Conservation (phyloP, 1,140 invertebrate genomes). For the Procambarus virginalis region DNA sequence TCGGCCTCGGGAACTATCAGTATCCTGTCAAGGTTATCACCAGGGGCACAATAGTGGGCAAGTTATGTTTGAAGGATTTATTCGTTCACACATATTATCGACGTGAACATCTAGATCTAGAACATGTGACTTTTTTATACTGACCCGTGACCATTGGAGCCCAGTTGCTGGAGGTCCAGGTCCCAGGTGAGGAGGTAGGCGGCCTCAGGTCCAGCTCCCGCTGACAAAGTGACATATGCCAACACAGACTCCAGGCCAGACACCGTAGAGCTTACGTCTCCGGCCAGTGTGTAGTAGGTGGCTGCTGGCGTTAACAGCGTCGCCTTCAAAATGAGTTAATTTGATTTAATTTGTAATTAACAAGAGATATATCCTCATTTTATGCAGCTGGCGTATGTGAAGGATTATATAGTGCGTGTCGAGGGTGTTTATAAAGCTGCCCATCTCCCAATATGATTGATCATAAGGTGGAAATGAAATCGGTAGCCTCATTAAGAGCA, state of each 20-base stretch:
- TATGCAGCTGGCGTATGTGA: no score
- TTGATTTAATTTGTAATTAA: no score
- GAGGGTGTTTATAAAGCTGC: no score
- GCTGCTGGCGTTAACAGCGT: constrained; percentile 14
- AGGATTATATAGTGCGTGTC: no score
- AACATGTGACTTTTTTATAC: background rate
- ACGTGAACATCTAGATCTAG: no score
- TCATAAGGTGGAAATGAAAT: no score
- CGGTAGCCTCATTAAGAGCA: no score
- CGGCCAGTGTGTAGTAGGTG: constrained; percentile 5
- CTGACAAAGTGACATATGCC: constrained; percentile 15
- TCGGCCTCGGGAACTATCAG: background rate
- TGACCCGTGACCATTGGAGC: background rate
- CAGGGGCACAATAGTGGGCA: background rate
- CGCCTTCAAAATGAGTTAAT: constrained; percentile 15
- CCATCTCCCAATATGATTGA: no score
- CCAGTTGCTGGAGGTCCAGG: background rate
- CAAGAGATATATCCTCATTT: no score
- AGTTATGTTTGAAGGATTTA: no score
- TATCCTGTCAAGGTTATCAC: background rate
- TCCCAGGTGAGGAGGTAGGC: constrained; percentile 39
- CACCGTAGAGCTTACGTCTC: constrained; percentile 16
- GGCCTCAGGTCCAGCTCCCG: constrained; percentile 1
- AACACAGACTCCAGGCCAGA: constrained; percentile 8
- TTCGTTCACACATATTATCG: no score